phyloP scores from a whole-genome alignment of 2,888 invertebrate species.

The Rhorus exstirpatorius region DNA sequence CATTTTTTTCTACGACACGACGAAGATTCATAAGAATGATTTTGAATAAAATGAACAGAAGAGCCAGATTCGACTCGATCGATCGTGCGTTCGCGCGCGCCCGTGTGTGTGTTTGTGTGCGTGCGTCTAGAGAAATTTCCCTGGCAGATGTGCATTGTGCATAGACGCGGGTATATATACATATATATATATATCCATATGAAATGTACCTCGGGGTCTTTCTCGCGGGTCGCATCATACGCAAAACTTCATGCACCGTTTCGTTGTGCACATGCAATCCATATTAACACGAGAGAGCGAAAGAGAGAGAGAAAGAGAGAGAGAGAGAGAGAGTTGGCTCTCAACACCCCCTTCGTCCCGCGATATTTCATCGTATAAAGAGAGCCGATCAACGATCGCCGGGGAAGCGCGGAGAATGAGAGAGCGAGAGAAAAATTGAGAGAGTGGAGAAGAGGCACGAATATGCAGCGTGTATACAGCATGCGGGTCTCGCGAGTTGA shows the following conservation, averaged over 20 bases:
- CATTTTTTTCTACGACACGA: too few species aligned
- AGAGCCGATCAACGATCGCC: slow-evolving; percentile 58
- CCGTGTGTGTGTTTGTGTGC: too few species aligned
- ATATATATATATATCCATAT: slow-evolving; percentile 35
- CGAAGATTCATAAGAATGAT: too few species aligned
- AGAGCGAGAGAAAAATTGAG: slow-evolving; percentile 7
- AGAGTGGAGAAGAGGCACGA: slow-evolving; percentile 39
- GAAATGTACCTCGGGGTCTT: slow-evolving; percentile 49
- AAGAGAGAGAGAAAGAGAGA: slow-evolving; percentile 41
- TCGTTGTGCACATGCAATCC: too few species aligned
- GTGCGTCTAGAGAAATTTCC: slow-evolving; percentile 33
- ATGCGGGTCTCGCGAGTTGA: slow-evolving; percentile 79
- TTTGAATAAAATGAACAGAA: too few species aligned
- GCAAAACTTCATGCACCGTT: slow-evolving; percentile 30
- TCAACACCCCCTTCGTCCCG: slow-evolving; percentile 45
- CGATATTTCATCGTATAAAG: slow-evolving; percentile 47
- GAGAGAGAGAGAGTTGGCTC: slow-evolving; percentile 26
- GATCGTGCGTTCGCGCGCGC: too few species aligned
- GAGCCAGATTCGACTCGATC: too few species aligned
- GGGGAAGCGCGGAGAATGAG: slow-evolving; percentile 54
- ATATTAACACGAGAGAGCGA: slow-evolving; percentile 33
- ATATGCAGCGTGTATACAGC: slow-evolving; percentile 76
- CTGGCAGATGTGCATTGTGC: slow-evolving; percentile 55
- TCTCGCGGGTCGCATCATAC: slow-evolving; percentile 64
- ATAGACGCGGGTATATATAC: too few species aligned